phyloP scores from a whole-genome alignment of 2,797 vertebrate genomes.

The Chelon labrosus region DNA sequence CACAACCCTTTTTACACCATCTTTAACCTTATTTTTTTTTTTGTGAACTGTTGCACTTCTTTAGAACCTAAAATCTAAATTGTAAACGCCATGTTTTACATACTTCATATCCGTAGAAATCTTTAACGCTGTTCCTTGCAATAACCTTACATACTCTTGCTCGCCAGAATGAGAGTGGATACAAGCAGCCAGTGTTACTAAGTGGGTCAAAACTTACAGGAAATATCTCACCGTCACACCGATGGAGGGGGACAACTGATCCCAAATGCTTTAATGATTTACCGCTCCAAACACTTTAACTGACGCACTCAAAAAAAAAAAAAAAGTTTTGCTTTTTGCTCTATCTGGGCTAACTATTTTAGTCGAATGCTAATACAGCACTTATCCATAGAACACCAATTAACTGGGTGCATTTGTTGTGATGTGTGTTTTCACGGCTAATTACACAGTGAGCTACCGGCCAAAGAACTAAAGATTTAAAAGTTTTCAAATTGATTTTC shows the following conservation, averaged over 20 bases:
- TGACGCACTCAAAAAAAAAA: too few species aligned
- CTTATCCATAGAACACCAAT: background rate
- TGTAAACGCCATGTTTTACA: too few species aligned
- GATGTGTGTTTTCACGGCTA: background rate
- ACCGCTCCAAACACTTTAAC: background rate
- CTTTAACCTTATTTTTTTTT: too few species aligned
- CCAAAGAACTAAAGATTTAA: too few species aligned
- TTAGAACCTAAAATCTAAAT: background rate
- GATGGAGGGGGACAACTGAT: background rate
- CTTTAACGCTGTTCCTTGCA: background rate
- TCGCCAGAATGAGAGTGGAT: slow-evolving; percentile 1
- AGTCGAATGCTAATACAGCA: background rate
- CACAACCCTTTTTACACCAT: too few species aligned
- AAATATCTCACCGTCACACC: slow-evolving; percentile 9
- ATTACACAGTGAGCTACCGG: background rate
- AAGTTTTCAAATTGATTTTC: too few species aligned
- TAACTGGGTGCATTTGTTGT: background rate
- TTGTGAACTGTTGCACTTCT: too few species aligned
- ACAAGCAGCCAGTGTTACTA: slow-evolving; percentile 8
- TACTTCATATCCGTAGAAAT: too few species aligned
- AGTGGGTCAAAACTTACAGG: slow-evolving; percentile 27
- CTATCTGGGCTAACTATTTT: background rate
- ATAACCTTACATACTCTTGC: background rate
- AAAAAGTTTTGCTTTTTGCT: too few species aligned
- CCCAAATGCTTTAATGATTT: slow-evolving; percentile 8